Conservation (phyloP, 2,888 invertebrate genomes). For the Thera obeliscata region DNA sequence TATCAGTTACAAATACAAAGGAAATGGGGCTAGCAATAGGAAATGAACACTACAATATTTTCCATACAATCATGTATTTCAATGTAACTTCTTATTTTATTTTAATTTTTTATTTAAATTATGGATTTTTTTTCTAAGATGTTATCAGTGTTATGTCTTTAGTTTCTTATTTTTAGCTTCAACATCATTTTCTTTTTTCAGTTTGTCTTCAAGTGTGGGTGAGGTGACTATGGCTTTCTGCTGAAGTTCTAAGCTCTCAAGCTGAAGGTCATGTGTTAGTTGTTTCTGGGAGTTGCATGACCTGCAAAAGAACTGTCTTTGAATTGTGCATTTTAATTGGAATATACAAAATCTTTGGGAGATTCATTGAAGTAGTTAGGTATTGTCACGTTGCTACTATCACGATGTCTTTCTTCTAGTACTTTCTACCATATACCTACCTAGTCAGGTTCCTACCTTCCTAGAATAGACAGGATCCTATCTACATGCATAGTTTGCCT, state of each 20-base stretch:
- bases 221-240: constrained; percentile 72
- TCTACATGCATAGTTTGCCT: no score
- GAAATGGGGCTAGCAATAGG: background rate
- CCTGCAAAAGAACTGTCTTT: constrained; percentile 50
- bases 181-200: constrained; percentile 53
- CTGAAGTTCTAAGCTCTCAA: constrained; percentile 78
- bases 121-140: constrained; percentile 7
- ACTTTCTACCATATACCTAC: no score
- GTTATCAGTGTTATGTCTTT: constrained; percentile 18
- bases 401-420: no score
- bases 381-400: no score
- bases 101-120: constrained; percentile 30
- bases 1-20: no score
- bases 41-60: constrained; percentile 10
- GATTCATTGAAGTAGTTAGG: constrained; percentile 12
- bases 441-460: no score
- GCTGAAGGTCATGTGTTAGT: constrained; percentile 72
- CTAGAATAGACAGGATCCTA: no score
- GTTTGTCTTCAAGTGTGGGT: constrained; percentile 71
- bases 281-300: constrained; percentile 73
- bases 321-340: constrained; percentile 25
- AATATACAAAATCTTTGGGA: constrained; percentile 2
- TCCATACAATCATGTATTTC: background rate
- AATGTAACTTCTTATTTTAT: constrained; percentile 25
- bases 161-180: constrained; percentile 37